Percentiles rank a stretch among this genome's conserved stretches.
Conservation (phyloP, 1,140 invertebrate species). For the Aphelinus atriplicis region DNA sequence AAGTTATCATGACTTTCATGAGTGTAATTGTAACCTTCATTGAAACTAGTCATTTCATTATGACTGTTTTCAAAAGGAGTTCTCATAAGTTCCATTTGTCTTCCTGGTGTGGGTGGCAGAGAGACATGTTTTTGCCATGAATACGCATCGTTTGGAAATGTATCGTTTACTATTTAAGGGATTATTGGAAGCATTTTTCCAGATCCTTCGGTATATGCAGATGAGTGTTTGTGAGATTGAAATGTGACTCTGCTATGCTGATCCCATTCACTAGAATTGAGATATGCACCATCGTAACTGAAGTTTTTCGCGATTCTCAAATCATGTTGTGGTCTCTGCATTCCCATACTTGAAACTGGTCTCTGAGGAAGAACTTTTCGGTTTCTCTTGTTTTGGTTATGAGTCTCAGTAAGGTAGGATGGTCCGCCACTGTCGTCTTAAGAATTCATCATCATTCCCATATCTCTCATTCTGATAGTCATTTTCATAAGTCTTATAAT, state of each 20-base stretch:
- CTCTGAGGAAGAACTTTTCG: conserved; percentile 62
- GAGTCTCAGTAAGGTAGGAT: conserved; percentile 52
- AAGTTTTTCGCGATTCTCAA: conserved; percentile 58
- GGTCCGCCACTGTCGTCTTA: conserved; percentile 77
- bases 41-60: conserved; percentile 67
- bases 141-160: too few species aligned
- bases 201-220: conserved; percentile 55
- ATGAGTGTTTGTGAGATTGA: conserved; percentile 54
- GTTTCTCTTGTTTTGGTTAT: conserved; percentile 61
- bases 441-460: conserved; percentile 72
- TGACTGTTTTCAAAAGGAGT: conserved; percentile 63
- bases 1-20: conserved; percentile 74
- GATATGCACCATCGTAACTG: conserved; percentile 61
- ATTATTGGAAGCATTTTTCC: conserved; percentile 63
- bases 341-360: conserved; percentile 61
- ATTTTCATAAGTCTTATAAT: conserved; percentile 62
- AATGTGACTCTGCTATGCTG: conserved; percentile 51
- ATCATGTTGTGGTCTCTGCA: conserved; percentile 57
- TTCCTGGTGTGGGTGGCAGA: conserved; percentile 67
- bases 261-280: conserved; percentile 50
- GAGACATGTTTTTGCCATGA: conserved; percentile 59
- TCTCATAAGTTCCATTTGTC: conserved; percentile 67
- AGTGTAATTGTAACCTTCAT: conserved; percentile 78
- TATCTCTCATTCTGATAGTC: conserved; percentile 69
- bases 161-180: conserved; percentile 62